Percentiles rank a stretch among this genome's conserved stretches.
Evolutionary conservation across 2,888 invertebrate species (phyloP).

Genomic region (Ernsta delagoae): DNA sequence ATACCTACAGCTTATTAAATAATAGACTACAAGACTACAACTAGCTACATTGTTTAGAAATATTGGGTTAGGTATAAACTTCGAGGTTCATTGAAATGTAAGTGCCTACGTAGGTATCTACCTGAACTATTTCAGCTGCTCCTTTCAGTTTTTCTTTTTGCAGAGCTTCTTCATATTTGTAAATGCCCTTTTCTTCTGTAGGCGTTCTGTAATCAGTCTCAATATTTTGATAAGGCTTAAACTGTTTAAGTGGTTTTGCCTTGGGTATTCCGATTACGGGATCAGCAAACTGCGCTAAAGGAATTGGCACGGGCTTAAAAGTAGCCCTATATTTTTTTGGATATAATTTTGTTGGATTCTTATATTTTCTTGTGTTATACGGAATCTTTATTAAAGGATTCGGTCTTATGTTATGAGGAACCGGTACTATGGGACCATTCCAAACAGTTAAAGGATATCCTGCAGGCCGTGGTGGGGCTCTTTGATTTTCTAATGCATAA

Average conservation of each 20-base stretch:
- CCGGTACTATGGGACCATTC: constrained; percentile 27
- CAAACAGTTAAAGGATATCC: constrained; percentile 12
- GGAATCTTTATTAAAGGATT: constrained; percentile 57
- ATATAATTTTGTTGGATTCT: constrained; percentile 81
- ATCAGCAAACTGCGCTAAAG: constrained; percentile 63
- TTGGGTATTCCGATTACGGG: constrained; percentile 65
- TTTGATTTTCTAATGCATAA: constrained; percentile 14
- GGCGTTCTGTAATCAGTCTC: constrained; percentile 59
- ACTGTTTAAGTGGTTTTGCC: constrained; percentile 72
- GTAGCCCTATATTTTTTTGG: constrained; percentile 85
- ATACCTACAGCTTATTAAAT: no score
- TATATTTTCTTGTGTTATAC: constrained; percentile 47
- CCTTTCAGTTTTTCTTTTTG: constrained; percentile 76
- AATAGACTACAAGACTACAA: no score
- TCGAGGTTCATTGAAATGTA: no score
- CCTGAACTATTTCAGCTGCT: constrained; percentile 50
- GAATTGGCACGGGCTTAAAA: constrained; percentile 76
- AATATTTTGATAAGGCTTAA: constrained; percentile 59
- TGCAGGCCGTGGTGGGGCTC: constrained; percentile 1
- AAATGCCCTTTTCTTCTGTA: constrained; percentile 66
- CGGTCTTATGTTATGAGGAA: constrained; percentile 45
- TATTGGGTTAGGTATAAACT: no score
- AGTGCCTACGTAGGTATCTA: neutral
- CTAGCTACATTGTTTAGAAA: no score
- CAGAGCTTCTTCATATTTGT: constrained; percentile 78